Evolutionary conservation across 2,113 vertebrate genomes (phyloP), one percentile per base, ranked within the genome.

Genomic region (Parus major): DNA sequence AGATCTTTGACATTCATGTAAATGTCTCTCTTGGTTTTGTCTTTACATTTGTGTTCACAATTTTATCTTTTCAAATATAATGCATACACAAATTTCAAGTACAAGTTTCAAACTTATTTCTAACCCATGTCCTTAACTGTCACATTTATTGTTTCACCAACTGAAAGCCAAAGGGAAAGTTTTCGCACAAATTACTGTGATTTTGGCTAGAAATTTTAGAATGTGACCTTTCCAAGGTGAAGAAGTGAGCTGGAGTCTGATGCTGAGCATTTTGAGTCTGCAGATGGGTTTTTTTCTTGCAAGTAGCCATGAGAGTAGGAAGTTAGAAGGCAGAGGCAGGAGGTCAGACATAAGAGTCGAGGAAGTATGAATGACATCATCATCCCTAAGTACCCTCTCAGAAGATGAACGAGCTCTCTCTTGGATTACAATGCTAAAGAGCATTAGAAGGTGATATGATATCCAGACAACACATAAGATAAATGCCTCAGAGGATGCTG

Each of bases 361-460:
- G 94, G 92, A 98, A 97, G 97, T 97, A 98, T 98, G 90, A 96
- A 95, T 97, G 98, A 98, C 98, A 98, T 98, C 98, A 98, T 98
- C 96, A 96, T 96, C 93, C 94, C 87, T 96, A 95, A 97, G 96
- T 92, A 95, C 60, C 76, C 93, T 86, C 86, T 95, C 59, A 31
- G 92, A 97, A 95, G 92, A 82, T 97, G 94, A 98, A 97, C 95
- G 96, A 89, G 93, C 92, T 85, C 98, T 97, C 96, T 97, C 96
- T 97, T 97, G 97, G 97, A 97, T 87, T 97, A 93, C 96, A 94
- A 96, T 97, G 97, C 97, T 98, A 98, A 98, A 98, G 98, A 97
- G 96, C 97, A 98, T 98, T 98, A 98, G 97, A 97, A 97, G 98
- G 87, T 95, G 97, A 98, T 98, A 97, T 98, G 95, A 96, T 96